Percentiles rank a stretch among this genome's conserved stretches.
Conservation (phyloP, 2,113 vertebrate species). For the Nerophis ophidion region DNA sequence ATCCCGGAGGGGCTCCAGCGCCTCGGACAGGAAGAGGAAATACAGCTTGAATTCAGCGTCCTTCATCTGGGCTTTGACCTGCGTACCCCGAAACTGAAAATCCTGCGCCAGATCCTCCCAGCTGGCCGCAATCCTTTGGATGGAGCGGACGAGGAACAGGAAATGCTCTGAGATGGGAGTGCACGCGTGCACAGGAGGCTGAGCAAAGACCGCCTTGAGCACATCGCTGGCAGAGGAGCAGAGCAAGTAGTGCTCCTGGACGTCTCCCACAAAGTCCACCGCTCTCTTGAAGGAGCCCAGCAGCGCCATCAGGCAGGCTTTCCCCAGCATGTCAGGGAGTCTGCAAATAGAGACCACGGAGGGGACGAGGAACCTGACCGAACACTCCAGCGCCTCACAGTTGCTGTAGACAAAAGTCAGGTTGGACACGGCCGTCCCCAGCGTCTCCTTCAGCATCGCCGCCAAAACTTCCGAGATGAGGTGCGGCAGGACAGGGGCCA, state of each 20-base stretch:
- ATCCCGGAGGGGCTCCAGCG: slow-evolving; percentile 56
- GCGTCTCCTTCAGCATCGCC: slow-evolving; percentile 8
- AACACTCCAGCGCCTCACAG: slow-evolving; percentile 2
- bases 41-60: slow-evolving; percentile 34
- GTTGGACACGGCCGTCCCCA: slow-evolving; percentile 41
- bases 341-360: slow-evolving; percentile 49
- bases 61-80: slow-evolving; percentile 31
- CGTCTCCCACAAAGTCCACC: slow-evolving; percentile 42
- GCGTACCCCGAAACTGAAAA: slow-evolving; percentile 30
- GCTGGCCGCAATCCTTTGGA: slow-evolving; percentile 43
- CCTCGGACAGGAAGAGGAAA: slow-evolving; percentile 58
- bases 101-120: slow-evolving; percentile 55
- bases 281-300: slow-evolving; percentile 27
- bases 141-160: slow-evolving; percentile 22
- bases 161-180: slow-evolving; percentile 18
- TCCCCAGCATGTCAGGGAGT: slow-evolving; percentile 39
- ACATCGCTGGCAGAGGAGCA: neutral
- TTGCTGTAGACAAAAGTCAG: slow-evolving; percentile 53
- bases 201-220: slow-evolving; percentile 46
- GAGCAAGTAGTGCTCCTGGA: slow-evolving; percentile 41
- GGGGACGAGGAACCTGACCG: slow-evolving; percentile 39
- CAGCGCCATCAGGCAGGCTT: slow-evolving; percentile 50
- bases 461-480: neutral
- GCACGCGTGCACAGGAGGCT: neutral
- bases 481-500: neutral